phyloP scores from a whole-genome alignment of 2,888 invertebrate genomes.

The Coleophora deauratella region DNA sequence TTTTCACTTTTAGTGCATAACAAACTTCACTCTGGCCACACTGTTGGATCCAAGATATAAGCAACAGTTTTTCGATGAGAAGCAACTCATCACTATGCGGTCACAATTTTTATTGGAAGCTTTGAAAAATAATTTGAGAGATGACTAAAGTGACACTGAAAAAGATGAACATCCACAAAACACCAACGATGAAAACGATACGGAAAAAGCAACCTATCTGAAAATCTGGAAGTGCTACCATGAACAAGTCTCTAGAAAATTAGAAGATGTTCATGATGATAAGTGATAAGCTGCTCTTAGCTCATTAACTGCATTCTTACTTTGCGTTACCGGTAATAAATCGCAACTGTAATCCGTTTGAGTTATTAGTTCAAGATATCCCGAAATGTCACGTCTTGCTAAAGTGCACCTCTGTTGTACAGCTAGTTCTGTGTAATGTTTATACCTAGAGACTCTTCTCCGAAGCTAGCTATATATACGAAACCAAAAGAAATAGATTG shows the following conservation, averaged over 20 bases:
- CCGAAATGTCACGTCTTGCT: no score
- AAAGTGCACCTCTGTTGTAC: no score
- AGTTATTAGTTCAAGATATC: not conserved
- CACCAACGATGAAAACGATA: not conserved
- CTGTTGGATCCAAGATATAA: slow-evolving; percentile 5
- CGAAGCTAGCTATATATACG: no score
- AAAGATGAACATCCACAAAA: not conserved
- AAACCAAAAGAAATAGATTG: no score
- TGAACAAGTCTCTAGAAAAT: slow-evolving; percentile 1
- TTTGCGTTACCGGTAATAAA: slow-evolving; percentile 1
- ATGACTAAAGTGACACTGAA: not conserved
- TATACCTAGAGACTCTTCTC: no score
- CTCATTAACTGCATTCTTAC: slow-evolving; percentile 3
- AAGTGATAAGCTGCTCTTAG: not conserved
- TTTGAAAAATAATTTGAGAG: not conserved
- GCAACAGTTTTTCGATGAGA: slow-evolving; percentile 2
- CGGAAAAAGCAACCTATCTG: not conserved
- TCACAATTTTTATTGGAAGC: not conserved
- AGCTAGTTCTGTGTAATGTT: no score
- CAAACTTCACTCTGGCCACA: no score
- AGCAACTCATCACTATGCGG: not conserved
- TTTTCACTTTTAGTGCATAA: no score
- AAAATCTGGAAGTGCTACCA: slow-evolving; percentile 3
- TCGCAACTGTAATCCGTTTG: slow-evolving; percentile 2
- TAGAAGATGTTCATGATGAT: not conserved